Evolutionary conservation across 1,140 invertebrate genomes (phyloP), one percentile per base, ranked within the genome.

Genomic region (Pomacea maculata): DNA sequence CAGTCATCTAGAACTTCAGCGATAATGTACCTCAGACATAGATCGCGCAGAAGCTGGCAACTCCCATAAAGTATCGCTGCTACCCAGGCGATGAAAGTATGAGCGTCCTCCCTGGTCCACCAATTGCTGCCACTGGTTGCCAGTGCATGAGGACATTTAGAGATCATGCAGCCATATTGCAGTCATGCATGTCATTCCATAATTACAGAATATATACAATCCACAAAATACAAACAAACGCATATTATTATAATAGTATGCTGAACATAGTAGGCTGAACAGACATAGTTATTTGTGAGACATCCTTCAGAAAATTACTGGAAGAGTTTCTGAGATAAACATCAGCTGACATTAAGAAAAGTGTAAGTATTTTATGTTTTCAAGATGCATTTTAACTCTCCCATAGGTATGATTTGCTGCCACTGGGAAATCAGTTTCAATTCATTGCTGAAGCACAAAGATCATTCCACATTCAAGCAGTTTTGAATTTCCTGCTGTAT

Each of bases 41-140:
- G 29, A 70, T 15, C 61, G 75, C 4, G 45, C 12, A 19, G 75
- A 64, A 21, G 73, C n/a, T 25, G 83, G 83, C n/a, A 84, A 76
- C n/a, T 64, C 74, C 83, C 83, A 84, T 52, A 45, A 70, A 25
- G 83, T 82, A 34, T 84, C 81, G 17, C 61, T 55, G 76, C 81
- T 79, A 29, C 83, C 83, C n/a, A 82, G 54, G 54, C 80, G 82
- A 73, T 84, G 81, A 74, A 79, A 84, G 80, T 84, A 84, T 57
- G 80, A 74, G 15, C 83, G 74, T 10, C 83, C 83, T 65, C 65
- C 65, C 54, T 82, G 55, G 81, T 84, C 83, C n/a, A 80, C 76
- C 54, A 82, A 72, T 25, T 64, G 63, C 76, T 82, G 78, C 83
- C 83, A 84, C 83, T 84, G 77, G 65, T 52, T 54, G 57, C 57